Percentiles rank a stretch among this genome's conserved stretches.
phyloP scores from a whole-genome alignment of 2,888 invertebrate species.

The Strigamia crassipes region DNA sequence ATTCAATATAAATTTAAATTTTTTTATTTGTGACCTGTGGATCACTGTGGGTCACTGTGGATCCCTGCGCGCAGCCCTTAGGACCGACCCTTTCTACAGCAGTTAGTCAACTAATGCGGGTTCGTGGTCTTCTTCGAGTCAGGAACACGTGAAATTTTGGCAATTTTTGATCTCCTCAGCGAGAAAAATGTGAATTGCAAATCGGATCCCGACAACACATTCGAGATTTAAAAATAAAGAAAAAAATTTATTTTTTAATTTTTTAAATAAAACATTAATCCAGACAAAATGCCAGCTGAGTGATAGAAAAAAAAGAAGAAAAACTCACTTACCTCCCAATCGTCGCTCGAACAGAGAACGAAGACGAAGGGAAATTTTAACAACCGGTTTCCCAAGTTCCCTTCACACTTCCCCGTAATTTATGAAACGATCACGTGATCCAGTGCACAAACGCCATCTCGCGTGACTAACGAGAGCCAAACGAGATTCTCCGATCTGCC shows the following conservation, averaged over 20 bases:
- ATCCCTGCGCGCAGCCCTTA: too few relatives aligned
- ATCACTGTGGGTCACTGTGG: too few relatives aligned
- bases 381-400: conserved; percentile 41
- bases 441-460: conserved; percentile 30
- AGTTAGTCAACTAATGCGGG: too few relatives aligned
- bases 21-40: too few relatives aligned
- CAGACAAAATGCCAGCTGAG: neutral
- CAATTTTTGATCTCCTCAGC: too few relatives aligned
- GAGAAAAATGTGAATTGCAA: too few relatives aligned
- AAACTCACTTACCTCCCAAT: neutral
- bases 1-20: too few relatives aligned
- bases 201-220: too few relatives aligned
- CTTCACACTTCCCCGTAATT: conserved; percentile 33
- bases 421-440: conserved; percentile 22
- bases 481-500: neutral
- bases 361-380: conserved; percentile 39
- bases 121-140: too few relatives aligned
- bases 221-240: neutral
- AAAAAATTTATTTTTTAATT: neutral
- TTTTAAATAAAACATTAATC: neutral
- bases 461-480: conserved; percentile 25
- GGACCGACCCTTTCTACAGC: too few relatives aligned
- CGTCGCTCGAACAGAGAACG: neutral
- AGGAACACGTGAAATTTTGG: too few relatives aligned
- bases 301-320: neutral